Evolutionary conservation across 2,113 vertebrate species (phyloP).

Genomic region (Myocastor coypus): DNA sequence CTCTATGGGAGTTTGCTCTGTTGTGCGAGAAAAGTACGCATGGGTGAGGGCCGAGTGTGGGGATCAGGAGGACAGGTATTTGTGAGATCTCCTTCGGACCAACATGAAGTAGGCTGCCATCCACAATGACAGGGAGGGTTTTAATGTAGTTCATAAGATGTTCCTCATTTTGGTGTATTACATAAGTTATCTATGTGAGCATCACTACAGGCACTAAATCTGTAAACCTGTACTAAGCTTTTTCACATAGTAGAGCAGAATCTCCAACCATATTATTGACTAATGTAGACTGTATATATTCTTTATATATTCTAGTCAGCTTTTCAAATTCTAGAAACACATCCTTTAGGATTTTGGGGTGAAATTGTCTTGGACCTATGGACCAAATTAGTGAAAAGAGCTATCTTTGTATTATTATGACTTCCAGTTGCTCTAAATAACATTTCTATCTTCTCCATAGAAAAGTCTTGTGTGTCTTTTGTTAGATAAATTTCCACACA

Average conservation of each 20-base stretch:
- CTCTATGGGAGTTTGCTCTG: background rate
- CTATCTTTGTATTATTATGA: background rate
- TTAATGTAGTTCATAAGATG: background rate
- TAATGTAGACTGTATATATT: background rate
- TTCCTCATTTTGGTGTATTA: background rate
- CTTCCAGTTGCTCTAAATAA: background rate
- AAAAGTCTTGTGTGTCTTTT: background rate
- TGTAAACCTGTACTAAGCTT: background rate
- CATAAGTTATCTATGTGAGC: background rate
- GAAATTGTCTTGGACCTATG: background rate
- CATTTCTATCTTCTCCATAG: background rate
- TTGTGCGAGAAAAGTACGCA: fast-evolving
- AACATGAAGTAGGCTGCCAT: background rate
- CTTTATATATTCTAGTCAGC: background rate
- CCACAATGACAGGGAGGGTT: background rate
- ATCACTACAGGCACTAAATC: background rate
- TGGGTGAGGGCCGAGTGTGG: background rate
- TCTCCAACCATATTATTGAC: background rate
- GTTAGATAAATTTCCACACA: background rate
- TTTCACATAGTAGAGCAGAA: background rate
- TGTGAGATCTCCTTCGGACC: background rate
- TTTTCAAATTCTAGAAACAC: background rate
- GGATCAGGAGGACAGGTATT: background rate
- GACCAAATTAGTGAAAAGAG: background rate
- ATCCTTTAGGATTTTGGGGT: background rate